These are phyloP conservation scores for Eledona agricola DNA, from an alignment of 2,888 invertebrate genomes.

Conservation along the genomic window DNA sequence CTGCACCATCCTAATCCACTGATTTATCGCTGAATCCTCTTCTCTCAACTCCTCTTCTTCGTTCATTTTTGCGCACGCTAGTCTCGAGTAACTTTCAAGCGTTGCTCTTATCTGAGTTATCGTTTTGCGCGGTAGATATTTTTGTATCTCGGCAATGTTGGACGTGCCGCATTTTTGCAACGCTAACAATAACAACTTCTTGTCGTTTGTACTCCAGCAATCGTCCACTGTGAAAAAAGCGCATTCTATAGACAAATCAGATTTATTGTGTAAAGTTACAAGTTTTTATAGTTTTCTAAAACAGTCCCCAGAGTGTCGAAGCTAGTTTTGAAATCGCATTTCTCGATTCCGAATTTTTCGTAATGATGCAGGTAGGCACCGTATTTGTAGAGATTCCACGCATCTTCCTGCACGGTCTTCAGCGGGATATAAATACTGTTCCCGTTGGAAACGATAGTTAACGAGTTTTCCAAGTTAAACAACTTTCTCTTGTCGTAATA, in stretches of 20 bases:
- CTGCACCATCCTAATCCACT: slow-evolving; percentile 53
- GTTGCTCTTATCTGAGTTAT: slow-evolving; percentile 48
- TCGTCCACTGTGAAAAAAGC: slow-evolving; percentile 40
- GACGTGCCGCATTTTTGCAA: slow-evolving; percentile 51
- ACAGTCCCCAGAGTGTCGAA: slow-evolving; percentile 64
- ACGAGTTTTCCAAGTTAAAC: slow-evolving; percentile 60
- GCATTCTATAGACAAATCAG: slow-evolving; percentile 6
- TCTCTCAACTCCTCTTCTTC: slow-evolving; percentile 26
- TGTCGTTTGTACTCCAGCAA: slow-evolving; percentile 51
- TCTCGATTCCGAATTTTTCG: slow-evolving; percentile 62
- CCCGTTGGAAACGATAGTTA: slow-evolving; percentile 63
- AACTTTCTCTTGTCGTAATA: slow-evolving; percentile 60
- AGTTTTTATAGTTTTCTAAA: slow-evolving; percentile 61
- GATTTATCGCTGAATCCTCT: slow-evolving; percentile 48
- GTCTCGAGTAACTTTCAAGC: slow-evolving; percentile 50
- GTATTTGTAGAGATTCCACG: slow-evolving; percentile 63
- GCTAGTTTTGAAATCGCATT: slow-evolving; percentile 63
- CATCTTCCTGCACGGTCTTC: slow-evolving; percentile 60
- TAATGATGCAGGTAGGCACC: slow-evolving; percentile 66
- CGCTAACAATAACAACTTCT: slow-evolving; percentile 47
- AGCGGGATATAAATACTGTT: slow-evolving; percentile 59
- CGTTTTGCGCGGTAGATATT: slow-evolving; percentile 50
- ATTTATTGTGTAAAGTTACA: slow-evolving; percentile 41
- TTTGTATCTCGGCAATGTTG: slow-evolving; percentile 49
- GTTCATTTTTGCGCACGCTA: slow-evolving; percentile 38